These are phyloP conservation scores for Laticauda colubrina DNA, from an alignment of 2,113 vertebrate species.

Conservation along the genomic window DNA sequence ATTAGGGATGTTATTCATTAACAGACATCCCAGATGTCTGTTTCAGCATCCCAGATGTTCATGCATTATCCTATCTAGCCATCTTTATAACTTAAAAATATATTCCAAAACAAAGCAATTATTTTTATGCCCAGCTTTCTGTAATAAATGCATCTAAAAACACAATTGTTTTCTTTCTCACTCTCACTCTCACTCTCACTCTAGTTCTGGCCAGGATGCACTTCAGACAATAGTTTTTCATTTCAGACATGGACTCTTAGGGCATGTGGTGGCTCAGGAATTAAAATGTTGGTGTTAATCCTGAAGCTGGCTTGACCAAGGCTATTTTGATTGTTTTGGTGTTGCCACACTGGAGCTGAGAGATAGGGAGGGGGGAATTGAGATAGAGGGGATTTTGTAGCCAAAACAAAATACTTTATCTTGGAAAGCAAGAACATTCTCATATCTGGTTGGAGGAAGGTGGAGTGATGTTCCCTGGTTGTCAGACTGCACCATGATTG, in stretches of 20 bases:
- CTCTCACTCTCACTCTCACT: not conserved
- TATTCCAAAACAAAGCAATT: not conserved
- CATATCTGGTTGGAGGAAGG: no score
- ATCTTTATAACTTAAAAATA: not conserved
- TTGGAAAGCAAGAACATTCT: no score
- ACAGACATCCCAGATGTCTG: constrained; percentile 11
- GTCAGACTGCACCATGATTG: no score
- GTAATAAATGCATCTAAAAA: not conserved
- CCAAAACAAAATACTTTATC: no score
- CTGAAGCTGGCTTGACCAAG: no score
- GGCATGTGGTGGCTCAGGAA: not conserved
- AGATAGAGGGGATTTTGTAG: no score
- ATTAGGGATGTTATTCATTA: constrained; percentile 44
- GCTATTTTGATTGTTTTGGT: no score
- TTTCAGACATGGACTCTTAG: not conserved
- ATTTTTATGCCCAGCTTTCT: not conserved
- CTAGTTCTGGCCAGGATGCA: not conserved
- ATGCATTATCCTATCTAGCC: not conserved
- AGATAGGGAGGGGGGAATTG: no score
- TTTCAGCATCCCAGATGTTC: not conserved
- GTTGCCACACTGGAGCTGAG: no score
- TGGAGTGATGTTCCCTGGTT: no score
- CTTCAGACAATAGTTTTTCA: not conserved
- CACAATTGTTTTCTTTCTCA: no score
- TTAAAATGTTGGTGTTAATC: not conserved